Evolutionary conservation across 1,140 invertebrate species (phyloP).

Genomic region (Heliconius congener): DNA sequence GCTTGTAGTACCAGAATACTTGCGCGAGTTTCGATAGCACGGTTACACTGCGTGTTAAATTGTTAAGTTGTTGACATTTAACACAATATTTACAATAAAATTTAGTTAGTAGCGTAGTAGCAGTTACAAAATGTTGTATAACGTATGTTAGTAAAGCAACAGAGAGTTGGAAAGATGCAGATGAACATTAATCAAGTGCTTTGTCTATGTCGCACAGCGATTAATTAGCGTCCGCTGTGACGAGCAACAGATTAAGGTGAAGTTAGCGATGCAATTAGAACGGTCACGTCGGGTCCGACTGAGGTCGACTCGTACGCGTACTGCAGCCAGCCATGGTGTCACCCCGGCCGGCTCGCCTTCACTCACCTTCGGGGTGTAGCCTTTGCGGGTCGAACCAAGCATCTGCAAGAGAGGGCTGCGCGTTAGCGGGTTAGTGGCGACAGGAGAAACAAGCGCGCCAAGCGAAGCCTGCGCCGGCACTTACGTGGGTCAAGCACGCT

Average conservation of each 20-base stretch:
- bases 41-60: not conserved
- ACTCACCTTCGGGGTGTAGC: constrained; percentile 93
- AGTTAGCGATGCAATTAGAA: constrained; percentile 41
- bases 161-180: not conserved
- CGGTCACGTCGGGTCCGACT: not conserved
- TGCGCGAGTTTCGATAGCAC: not conserved
- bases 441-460: constrained; percentile 65
- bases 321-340: constrained; percentile 21
- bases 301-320: constrained; percentile 15
- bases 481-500: constrained; percentile 75
- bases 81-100: not conserved
- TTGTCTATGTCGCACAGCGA: constrained; percentile 30
- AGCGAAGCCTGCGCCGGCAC: constrained; percentile 64
- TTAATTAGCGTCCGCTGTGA: constrained; percentile 31
- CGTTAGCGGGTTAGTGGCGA: constrained; percentile 79
- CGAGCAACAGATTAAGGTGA: constrained; percentile 29
- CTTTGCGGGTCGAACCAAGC: constrained; percentile 94
- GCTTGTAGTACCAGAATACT: not conserved
- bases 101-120: not conserved
- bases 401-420: constrained; percentile 88
- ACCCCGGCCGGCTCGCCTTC: constrained; percentile 47
- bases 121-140: not conserved
- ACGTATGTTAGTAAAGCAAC: constrained; percentile 1
- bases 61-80: not conserved
- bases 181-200: constrained; percentile 24